Percentiles rank a stretch among this genome's conserved stretches.
These are phyloP conservation scores for Hermaeophaga mercurialis DNA, from an alignment of 2,888 invertebrate species.

Conservation along the genomic window DNA sequence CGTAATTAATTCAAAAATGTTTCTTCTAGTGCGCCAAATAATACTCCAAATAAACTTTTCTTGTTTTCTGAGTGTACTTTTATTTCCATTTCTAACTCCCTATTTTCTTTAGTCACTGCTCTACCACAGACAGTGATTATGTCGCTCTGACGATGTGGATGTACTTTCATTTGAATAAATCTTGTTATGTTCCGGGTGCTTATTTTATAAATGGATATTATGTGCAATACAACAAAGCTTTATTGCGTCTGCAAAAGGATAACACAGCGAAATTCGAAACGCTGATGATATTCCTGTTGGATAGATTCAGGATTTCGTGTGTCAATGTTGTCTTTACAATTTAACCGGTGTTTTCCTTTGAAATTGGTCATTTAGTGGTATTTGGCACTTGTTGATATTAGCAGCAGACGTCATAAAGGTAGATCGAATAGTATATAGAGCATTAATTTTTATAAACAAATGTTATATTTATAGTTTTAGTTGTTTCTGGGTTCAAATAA, in stretches of 20 bases:
- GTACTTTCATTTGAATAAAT: conserved; percentile 36
- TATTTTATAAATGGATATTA: conserved; percentile 27
- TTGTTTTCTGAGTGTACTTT: not conserved
- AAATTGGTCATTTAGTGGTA: not conserved
- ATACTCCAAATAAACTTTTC: no score
- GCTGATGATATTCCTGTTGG: conserved; percentile 2
- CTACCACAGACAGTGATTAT: conserved; percentile 4
- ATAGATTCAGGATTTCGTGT: not conserved
- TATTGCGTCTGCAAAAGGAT: conserved; percentile 18
- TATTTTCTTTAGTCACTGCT: conserved; percentile 7
- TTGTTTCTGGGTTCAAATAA: no score
- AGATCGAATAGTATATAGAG: no score
- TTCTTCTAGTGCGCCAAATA: no score
- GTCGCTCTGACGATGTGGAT: conserved; percentile 20
- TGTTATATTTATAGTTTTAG: no score
- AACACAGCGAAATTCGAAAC: conserved; percentile 2
- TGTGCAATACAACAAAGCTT: conserved; percentile 22
- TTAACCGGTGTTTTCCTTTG: conserved; percentile 6
- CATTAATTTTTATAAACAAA: no score
- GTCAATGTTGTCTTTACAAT: conserved; percentile 4
- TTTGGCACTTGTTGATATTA: no score
- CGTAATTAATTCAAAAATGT: no score
- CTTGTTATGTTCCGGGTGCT: conserved; percentile 31
- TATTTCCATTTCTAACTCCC: conserved; percentile 1
- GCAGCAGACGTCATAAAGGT: no score